Percentiles rank a stretch among this genome's conserved stretches.
Evolutionary conservation across 2,113 vertebrate genomes (phyloP).

Genomic region (Nestor notabilis): DNA sequence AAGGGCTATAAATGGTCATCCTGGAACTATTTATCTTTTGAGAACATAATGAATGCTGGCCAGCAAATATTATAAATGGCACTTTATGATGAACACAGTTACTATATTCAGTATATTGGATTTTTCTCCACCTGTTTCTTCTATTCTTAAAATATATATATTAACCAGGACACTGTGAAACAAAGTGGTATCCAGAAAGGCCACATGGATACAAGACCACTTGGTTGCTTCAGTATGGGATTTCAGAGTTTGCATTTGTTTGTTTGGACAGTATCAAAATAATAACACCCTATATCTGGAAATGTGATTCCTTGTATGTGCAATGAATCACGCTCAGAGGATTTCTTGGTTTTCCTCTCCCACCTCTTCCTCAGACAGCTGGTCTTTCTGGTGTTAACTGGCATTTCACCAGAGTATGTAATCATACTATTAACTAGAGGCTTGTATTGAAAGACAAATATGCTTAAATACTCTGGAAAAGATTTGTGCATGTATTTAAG

Average conservation of each 20-base stretch:
- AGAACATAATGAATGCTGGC: neutral
- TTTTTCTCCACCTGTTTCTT: neutral
- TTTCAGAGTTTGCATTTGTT: neutral
- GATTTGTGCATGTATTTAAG: neutral
- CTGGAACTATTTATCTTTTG: neutral
- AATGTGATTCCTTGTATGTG: neutral
- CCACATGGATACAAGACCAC: neutral
- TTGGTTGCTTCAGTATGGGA: neutral
- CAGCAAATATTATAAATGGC: neutral
- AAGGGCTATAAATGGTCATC: neutral
- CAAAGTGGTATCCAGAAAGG: neutral
- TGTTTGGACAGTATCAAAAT: neutral
- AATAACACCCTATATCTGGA: neutral
- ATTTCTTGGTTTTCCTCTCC: neutral
- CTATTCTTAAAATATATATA: neutral
- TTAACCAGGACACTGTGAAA: neutral
- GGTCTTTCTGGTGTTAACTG: neutral
- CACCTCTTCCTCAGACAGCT: neutral
- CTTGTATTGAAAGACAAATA: neutral
- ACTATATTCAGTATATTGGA: neutral
- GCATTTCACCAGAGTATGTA: neutral
- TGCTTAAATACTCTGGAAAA: neutral
- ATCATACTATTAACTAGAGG: neutral
- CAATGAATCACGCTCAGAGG: neutral
- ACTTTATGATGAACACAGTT: neutral